Conservation (phyloP, 2,888 invertebrate genomes). For the Aspidiotus destructor region DNA sequence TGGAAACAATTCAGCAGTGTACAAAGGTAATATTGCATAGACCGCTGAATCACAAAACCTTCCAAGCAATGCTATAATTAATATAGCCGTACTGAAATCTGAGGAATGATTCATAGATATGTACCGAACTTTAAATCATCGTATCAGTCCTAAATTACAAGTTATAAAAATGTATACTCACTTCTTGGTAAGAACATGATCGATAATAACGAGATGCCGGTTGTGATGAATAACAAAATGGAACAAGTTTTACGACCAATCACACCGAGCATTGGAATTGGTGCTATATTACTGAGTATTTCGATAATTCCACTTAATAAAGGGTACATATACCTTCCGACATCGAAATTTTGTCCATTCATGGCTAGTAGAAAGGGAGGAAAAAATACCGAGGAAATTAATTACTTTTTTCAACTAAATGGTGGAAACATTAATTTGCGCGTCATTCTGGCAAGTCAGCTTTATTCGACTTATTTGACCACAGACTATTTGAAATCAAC, state of each 20-base stretch:
- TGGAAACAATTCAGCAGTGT: constrained; percentile 53
- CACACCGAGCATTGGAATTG: constrained; percentile 45
- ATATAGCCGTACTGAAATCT: constrained; percentile 26
- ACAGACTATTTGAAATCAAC: no score
- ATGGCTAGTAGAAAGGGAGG: constrained; percentile 42
- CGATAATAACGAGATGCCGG: constrained; percentile 45
- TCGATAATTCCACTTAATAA: constrained; percentile 48
- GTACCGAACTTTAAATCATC: background rate
- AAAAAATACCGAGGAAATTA: no score
- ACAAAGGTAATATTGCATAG: constrained; percentile 50
- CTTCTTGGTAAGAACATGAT: constrained; percentile 41
- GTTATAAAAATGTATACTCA: constrained; percentile 8
- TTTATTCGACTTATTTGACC: no score
- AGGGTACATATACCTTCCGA: constrained; percentile 47
- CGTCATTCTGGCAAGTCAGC: no score
- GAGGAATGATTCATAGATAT: background rate
- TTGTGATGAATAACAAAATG: constrained; percentile 44
- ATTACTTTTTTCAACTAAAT: no score
- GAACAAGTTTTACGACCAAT: constrained; percentile 46
- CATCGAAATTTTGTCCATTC: constrained; percentile 48
- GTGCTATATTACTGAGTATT: constrained; percentile 48
- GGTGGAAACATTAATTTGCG: no score
- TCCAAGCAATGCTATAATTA: constrained; percentile 46
- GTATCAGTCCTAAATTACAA: background rate
- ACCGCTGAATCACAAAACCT: constrained; percentile 50